Evolutionary conservation across 1,140 invertebrate species (phyloP).

Genomic region (Potamilus streckersoni): DNA sequence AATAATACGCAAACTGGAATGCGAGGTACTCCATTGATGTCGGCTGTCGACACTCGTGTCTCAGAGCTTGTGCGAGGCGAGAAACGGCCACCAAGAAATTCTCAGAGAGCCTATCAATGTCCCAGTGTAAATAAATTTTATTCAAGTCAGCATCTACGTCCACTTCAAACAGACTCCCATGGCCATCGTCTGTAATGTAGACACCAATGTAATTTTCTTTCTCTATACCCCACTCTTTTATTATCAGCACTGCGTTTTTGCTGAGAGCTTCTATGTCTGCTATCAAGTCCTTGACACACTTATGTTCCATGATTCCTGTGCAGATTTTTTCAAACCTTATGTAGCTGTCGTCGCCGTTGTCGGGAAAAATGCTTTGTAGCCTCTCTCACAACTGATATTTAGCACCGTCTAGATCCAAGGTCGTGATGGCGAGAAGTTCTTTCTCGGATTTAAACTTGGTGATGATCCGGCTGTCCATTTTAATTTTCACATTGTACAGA

Average conservation of each 20-base stretch:
- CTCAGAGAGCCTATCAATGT: no score
- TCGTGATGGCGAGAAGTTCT: constrained; percentile 26
- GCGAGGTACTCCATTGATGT: no score
- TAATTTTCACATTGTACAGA: constrained; percentile 40
- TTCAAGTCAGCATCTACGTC: no score
- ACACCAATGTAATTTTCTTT: constrained; percentile 36
- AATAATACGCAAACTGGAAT: no score
- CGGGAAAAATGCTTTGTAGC: constrained; percentile 5
- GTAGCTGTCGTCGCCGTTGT: constrained; percentile 9
- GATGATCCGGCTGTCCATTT: constrained; percentile 6
- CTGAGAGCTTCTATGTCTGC: constrained; percentile 22
- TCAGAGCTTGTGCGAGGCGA: no score
- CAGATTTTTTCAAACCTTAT: constrained; percentile 20
- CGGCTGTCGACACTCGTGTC: no score
- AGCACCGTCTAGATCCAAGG: not conserved
- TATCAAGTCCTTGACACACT: constrained; percentile 17
- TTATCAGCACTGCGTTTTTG: constrained; percentile 17
- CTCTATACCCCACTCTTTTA: constrained; percentile 33
- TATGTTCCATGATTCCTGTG: constrained; percentile 20
- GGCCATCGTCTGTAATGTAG: no score
- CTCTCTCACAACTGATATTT: no score
- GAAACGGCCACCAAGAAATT: no score
- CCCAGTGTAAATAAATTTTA: no score
- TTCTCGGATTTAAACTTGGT: constrained; percentile 19
- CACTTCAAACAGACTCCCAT: no score